These are phyloP conservation scores for Pseudomyrmex sp. DNA, from an alignment of 1,140 invertebrate genomes.

Conservation along the genomic window DNA sequence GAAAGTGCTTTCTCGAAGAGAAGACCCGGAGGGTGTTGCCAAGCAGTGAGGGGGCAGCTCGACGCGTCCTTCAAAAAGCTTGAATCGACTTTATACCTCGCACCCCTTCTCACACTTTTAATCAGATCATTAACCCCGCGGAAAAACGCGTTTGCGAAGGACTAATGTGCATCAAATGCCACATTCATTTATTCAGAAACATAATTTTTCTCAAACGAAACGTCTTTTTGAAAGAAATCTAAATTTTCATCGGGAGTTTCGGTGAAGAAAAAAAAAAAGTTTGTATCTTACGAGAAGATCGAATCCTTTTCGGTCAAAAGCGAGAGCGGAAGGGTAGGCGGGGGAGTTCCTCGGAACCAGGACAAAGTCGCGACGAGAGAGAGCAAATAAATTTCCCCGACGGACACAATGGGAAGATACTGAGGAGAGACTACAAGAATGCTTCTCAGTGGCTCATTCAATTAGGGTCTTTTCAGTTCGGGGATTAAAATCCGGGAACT, in stretches of 20 bases:
- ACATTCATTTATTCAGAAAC: conserved; percentile 23
- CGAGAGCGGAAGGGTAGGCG: too few species aligned
- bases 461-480: conserved; percentile 65
- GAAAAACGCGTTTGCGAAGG: conserved; percentile 55
- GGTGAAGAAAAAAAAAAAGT: neutral
- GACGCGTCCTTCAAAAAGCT: conserved; percentile 71
- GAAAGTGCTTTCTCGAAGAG: neutral
- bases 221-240: too few species aligned
- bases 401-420: conserved; percentile 38
- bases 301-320: conserved; percentile 26
- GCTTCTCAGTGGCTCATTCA: conserved; percentile 60
- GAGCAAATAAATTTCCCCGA: conserved; percentile 49
- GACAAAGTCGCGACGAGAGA: conserved; percentile 4
- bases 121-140: conserved; percentile 75
- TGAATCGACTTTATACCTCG: conserved; percentile 75
- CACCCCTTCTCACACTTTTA: conserved; percentile 70
- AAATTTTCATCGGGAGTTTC: neutral
- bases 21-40: conserved; percentile 72
- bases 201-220: too few species aligned
- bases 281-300: conserved; percentile 19
- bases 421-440: conserved; percentile 24
- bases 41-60: conserved; percentile 60
- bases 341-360: neutral
- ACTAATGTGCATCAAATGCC: conserved; percentile 51
- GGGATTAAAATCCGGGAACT: conserved; percentile 66